Evolutionary conservation across 1,140 invertebrate genomes (phyloP), one percentile per base, ranked within the genome.

Genomic region (Rhynchophorus ferrugineus): DNA sequence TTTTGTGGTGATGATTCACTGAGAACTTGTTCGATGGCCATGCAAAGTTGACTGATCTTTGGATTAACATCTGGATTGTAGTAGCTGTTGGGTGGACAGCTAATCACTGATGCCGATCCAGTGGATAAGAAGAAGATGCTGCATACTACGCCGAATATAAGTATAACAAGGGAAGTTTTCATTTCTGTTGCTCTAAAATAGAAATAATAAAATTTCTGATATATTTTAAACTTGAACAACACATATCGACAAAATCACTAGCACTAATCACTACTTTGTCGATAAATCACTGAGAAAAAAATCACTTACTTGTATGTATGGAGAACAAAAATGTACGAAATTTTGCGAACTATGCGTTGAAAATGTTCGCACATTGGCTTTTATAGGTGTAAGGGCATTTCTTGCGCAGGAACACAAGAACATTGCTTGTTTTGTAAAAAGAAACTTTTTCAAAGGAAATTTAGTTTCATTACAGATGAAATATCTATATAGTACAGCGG

Each of bases 41-140:
- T 59, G 51, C 67, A 69, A 2, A 69, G 48, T 36, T 69, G 60
- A n/a, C 61, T 61, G 7, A 65, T 19, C 17, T 57, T 61, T 9
- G 61, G 49, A 17, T 57, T 55, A 1, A 58, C 54, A 45, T 64
- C 63, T 36, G 54, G 53, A n/a, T n/a, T n/a, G 19, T 57, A 53
- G 39, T 53, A 46, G 20, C 45, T 52, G 41, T 56, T 62, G 35
- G 58, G 58, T 2, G 63, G 61, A 45, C 64, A 65, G 47, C 59
- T 64, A 19, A 68, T 63, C 19, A 64, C 45, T 7, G 57, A 61
- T 9, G 63, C 58, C 44, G 58, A 50, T 24, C 58, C 37, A 8
- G 58, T 46, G 11, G 59, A 60, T 6, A 21, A 49, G 33, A 64
- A 47, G 35, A 61, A 34, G 14, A 44, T 41, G 9, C 38, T 14